A percentile compares a stretch with the other conserved stretches of the same genome.
phyloP scores from a whole-genome alignment of 2,797 vertebrate species.

The Xerus rutilus region DNA sequence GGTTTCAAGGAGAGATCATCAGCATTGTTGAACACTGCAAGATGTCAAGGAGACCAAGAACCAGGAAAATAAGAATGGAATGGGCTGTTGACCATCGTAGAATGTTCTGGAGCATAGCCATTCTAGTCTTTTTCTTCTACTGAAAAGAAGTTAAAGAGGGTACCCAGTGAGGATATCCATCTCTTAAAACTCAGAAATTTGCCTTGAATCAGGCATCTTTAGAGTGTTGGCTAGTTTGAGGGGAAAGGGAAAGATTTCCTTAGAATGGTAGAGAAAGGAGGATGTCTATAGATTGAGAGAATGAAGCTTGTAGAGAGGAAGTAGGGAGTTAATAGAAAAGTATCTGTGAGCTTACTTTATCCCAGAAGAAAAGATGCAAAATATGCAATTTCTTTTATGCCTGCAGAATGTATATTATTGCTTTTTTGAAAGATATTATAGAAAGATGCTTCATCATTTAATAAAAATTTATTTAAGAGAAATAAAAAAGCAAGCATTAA shows the following conservation, averaged over 20 bases:
- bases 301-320: not conserved
- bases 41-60: not conserved
- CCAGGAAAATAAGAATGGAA: not conserved
- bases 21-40: not conserved
- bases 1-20: not conserved
- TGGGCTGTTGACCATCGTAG: not conserved
- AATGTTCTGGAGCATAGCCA: not conserved
- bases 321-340: not conserved
- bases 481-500: conserved; percentile 10
- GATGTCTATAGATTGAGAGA: not conserved
- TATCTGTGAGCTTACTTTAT: not conserved
- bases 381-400: not conserved
- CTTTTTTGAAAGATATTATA: not conserved
- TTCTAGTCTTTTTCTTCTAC: not conserved
- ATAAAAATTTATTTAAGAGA: conserved; percentile 45
- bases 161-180: not conserved
- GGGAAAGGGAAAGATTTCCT: not conserved
- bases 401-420: not conserved
- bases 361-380: not conserved
- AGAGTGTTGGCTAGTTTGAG: not conserved
- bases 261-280: not conserved
- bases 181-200: not conserved
- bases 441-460: conserved; percentile 18
- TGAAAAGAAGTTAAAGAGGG: not conserved
- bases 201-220: not conserved